A percentile compares a stretch with the other conserved stretches of the same genome.
Conservation (phyloP, 64 coral and sea anemone genomes). For the Astreopora myriophthalma region DNA sequence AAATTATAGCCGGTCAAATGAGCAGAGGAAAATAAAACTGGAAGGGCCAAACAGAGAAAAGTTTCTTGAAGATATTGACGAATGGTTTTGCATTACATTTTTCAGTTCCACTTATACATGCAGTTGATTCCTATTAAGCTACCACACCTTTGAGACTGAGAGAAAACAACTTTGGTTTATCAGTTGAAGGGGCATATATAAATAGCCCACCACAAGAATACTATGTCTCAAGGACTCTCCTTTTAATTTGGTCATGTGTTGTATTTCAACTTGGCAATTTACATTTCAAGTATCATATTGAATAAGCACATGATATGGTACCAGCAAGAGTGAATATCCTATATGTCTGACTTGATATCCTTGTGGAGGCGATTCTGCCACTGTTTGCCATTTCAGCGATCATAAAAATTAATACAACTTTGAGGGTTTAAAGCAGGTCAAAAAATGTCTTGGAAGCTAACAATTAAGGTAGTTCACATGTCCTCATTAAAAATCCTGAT, state of each 20-base stretch:
- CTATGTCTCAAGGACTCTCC: conserved; percentile 41
- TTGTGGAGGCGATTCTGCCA: conserved; percentile 49
- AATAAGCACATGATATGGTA: conserved; percentile 29
- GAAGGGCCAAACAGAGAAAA: conserved; percentile 56
- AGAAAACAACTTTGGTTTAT: conserved; percentile 51
- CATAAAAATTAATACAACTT: conserved; percentile 46
- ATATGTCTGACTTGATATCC: conserved; percentile 54
- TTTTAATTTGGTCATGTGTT: conserved; percentile 29
- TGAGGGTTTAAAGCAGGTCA: conserved; percentile 51
- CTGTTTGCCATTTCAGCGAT: conserved; percentile 45
- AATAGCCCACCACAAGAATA: conserved; percentile 8
- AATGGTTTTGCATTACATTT: conserved; percentile 53
- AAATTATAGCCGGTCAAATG: conserved; percentile 48
- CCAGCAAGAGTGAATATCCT: conserved; percentile 42
- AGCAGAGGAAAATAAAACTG: conserved; percentile 25
- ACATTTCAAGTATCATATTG: conserved; percentile 47
- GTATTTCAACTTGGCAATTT: conserved; percentile 39
- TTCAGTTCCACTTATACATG: conserved; percentile 54
- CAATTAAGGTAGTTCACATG: conserved; percentile 52
- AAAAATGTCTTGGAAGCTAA: conserved; percentile 53
- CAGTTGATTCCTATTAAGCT: conserved; percentile 49
- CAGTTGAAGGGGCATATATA: conserved; percentile 35
- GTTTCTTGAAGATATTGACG: conserved; percentile 56
- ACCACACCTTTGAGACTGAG: conserved; percentile 47
- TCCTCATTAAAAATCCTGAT: conserved; percentile 51